Evolutionary conservation across 2,113 vertebrate species (phyloP).

Genomic region (Meleagris gallopavo): DNA sequence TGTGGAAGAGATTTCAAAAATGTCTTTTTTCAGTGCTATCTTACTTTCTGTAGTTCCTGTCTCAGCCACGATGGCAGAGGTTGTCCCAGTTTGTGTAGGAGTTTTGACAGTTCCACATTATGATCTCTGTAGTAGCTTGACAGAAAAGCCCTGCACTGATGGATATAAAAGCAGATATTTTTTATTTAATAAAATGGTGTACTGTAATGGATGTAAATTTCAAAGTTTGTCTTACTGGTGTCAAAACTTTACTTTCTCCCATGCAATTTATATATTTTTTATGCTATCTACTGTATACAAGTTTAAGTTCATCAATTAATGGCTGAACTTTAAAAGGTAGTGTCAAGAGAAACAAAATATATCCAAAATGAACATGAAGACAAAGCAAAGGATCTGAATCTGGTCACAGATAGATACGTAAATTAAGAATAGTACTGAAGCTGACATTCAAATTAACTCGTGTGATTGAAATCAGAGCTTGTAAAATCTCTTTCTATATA

Average conservation of each 20-base stretch:
- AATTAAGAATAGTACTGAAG: neutral
- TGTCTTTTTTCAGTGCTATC: slow-evolving; percentile 74
- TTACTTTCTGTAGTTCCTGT: slow-evolving; percentile 97
- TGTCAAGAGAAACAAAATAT: neutral
- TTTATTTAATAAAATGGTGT: slow-evolving; percentile 1
- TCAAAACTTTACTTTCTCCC: neutral
- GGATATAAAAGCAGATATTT: slow-evolving; percentile 28
- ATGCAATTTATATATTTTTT: neutral
- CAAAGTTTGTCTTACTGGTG: neutral
- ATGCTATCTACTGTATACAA: neutral
- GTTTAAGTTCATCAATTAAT: neutral
- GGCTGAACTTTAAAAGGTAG: neutral
- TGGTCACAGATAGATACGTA: neutral
- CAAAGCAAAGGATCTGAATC: neutral
- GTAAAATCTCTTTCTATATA: neutral
- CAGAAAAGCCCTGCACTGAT: slow-evolving; percentile 91
- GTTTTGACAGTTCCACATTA: slow-evolving; percentile 95
- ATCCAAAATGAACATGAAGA: neutral
- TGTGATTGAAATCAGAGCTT: neutral
- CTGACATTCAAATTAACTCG: neutral
- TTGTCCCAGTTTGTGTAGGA: slow-evolving; percentile 92
- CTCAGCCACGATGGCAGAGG: slow-evolving; percentile 95
- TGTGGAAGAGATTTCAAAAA: neutral
- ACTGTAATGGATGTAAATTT: neutral
- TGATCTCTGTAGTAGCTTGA: slow-evolving; percentile 95